These are phyloP conservation scores for Pachyrhynchus sulphureomaculatus DNA, from an alignment of 1,140 invertebrate genomes.

Conservation along the genomic window DNA sequence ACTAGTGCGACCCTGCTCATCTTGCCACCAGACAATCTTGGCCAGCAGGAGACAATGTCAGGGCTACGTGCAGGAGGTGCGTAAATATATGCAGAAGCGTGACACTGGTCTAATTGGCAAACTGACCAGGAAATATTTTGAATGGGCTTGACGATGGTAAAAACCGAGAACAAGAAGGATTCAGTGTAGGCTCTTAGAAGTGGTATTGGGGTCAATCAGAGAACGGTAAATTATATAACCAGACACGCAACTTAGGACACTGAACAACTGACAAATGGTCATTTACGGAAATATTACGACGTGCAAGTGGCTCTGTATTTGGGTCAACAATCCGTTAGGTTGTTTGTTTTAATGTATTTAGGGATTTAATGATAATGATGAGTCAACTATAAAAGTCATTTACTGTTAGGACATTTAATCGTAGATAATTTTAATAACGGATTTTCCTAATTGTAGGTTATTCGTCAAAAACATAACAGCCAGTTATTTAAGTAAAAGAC, in stretches of 20 bases:
- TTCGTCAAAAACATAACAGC: too few relatives aligned
- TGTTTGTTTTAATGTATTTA: neutral
- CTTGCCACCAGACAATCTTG: neutral
- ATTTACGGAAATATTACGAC: conserved; percentile 20
- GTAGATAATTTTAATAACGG: too few relatives aligned
- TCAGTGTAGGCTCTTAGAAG: conserved; percentile 11
- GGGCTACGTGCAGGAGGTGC: conserved; percentile 40
- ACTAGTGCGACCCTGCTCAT: conserved; percentile 2
- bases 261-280: conserved; percentile 9
- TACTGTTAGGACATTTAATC: too few relatives aligned
- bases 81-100: conserved; percentile 40
- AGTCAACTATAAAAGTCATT: neutral
- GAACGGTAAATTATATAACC: conserved; percentile 28
- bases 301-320: conserved; percentile 17
- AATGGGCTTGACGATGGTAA: conserved; percentile 30
- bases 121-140: conserved; percentile 38
- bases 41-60: conserved; percentile 29
- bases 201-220: conserved; percentile 27
- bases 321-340: conserved; percentile 23
- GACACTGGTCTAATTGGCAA: conserved; percentile 45
- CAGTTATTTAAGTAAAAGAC: too few relatives aligned
- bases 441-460: too few relatives aligned
- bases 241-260: conserved; percentile 13
- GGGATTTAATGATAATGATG: conserved; percentile 11
- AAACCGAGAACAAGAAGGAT: conserved; percentile 15